These are phyloP conservation scores for Drosophila neotestacea DNA, from an alignment of 2,888 invertebrate species.

Conservation along the genomic window DNA sequence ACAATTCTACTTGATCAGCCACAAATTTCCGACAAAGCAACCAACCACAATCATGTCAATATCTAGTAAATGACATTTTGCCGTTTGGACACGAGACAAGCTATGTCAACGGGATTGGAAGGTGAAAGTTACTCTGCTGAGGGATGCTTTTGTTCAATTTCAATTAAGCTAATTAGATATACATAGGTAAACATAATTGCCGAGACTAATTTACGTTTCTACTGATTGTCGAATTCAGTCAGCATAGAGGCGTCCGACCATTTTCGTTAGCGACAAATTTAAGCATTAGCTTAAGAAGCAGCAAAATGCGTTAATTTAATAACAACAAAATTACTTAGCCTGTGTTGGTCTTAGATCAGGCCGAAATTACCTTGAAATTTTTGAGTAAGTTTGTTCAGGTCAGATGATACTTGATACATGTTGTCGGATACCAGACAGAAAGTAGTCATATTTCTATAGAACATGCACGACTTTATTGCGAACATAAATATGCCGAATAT, in stretches of 20 bases:
- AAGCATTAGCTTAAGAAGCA: slow-evolving; percentile 53
- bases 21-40: slow-evolving; percentile 13
- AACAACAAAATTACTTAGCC: slow-evolving; percentile 56
- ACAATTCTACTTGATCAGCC: slow-evolving; percentile 19
- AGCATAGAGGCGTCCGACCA: slow-evolving; percentile 8
- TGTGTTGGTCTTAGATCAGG: not conserved
- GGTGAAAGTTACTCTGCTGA: slow-evolving; percentile 11
- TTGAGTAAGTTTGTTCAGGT: not conserved
- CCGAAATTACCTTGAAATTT: not conserved
- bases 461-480: not conserved
- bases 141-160: slow-evolving; percentile 66
- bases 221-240: slow-evolving; percentile 47
- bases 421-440: no score
- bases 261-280: slow-evolving; percentile 53
- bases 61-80: not conserved
- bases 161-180: slow-evolving; percentile 78
- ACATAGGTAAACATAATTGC: slow-evolving; percentile 76
- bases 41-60: slow-evolving; percentile 7
- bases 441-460: not conserved
- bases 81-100: slow-evolving; percentile 10
- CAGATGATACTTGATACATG: not conserved
- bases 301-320: slow-evolving; percentile 67
- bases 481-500: not conserved
- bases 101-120: slow-evolving; percentile 28
- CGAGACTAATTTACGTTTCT: slow-evolving; percentile 71